A percentile compares a stretch with the other conserved stretches of the same genome.
These are phyloP conservation scores for Coptodon rendalli DNA, from an alignment of 2,113 vertebrate species.

Conservation along the genomic window DNA sequence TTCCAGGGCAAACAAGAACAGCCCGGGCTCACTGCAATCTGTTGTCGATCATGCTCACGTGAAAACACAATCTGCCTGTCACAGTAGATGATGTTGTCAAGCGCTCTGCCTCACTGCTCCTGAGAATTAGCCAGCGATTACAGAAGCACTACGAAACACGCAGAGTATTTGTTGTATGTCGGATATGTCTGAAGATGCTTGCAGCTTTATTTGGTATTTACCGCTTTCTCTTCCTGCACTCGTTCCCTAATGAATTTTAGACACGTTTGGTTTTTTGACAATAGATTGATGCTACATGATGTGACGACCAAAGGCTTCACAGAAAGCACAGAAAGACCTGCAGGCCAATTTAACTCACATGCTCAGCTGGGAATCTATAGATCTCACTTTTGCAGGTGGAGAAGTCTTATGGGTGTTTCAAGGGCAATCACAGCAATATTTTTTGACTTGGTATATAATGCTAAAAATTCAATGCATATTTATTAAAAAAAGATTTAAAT, in stretches of 20 bases:
- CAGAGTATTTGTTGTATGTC: slow-evolving; percentile 47
- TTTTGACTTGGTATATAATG: neutral
- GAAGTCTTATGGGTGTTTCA: neutral
- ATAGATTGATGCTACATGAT: slow-evolving; percentile 50
- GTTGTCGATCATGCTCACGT: slow-evolving; percentile 67
- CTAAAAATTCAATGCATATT: neutral
- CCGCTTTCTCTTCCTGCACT: slow-evolving; percentile 32
- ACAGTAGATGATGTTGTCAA: slow-evolving; percentile 74
- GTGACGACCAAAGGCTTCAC: slow-evolving; percentile 43
- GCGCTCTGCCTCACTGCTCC: slow-evolving; percentile 54
- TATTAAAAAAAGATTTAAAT: fast-evolving
- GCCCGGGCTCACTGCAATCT: slow-evolving; percentile 56
- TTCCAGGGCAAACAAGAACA: slow-evolving; percentile 62
- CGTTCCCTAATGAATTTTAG: slow-evolving; percentile 43
- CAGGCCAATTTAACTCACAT: slow-evolving; percentile 38
- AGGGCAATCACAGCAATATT: neutral
- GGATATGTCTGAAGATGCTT: slow-evolving; percentile 48
- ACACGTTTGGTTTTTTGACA: slow-evolving; percentile 50
- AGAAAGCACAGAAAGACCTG: slow-evolving; percentile 45
- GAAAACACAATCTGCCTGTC: slow-evolving; percentile 76
- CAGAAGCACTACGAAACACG: slow-evolving; percentile 28
- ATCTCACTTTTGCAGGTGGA: neutral
- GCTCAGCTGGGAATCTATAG: slow-evolving; percentile 39
- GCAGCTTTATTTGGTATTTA: slow-evolving; percentile 50
- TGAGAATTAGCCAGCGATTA: slow-evolving; percentile 65